Percentiles rank a stretch among this genome's conserved stretches.
Conservation (phyloP, 2,888 invertebrate species). For the Hedya salicella region DNA sequence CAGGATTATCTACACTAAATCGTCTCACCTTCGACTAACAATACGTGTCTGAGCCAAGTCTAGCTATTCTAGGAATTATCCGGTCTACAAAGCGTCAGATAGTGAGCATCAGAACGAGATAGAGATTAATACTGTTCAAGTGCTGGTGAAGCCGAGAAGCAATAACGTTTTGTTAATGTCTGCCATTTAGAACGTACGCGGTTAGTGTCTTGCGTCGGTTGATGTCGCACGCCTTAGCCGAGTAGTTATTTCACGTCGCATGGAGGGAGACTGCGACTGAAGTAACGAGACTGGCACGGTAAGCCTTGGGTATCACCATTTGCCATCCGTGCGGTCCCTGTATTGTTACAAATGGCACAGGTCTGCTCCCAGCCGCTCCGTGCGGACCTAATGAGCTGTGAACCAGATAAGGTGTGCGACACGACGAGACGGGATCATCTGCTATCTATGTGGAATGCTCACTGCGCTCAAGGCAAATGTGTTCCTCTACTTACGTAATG, state of each 20-base stretch:
- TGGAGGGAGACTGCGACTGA: constrained; percentile 55
- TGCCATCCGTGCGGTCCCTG: constrained; percentile 71
- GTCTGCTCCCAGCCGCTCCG: constrained; percentile 72
- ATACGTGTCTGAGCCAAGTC: constrained; percentile 54
- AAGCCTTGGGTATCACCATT: constrained; percentile 75
- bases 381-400: constrained; percentile 84
- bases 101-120: constrained; percentile 66
- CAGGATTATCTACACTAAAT: constrained; percentile 44
- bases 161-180: constrained; percentile 81
- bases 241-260: constrained; percentile 66
- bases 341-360: constrained; percentile 82
- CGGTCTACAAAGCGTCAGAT: constrained; percentile 62
- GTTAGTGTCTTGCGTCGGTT: constrained; percentile 73
- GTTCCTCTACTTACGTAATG: constrained; percentile 50
- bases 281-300: constrained; percentile 71
- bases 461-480: constrained; percentile 58
- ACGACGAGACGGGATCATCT: constrained; percentile 74
- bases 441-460: constrained; percentile 73
- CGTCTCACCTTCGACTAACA: constrained; percentile 48
- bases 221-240: constrained; percentile 63
- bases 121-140: constrained; percentile 79
- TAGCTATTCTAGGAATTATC: constrained; percentile 66
- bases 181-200: constrained; percentile 77
- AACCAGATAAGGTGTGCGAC: constrained; percentile 84
- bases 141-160: constrained; percentile 76